Base-by-base conservation (phyloP, 2,888 invertebrate species). In the Limnephilus marmoratus region DNA sequence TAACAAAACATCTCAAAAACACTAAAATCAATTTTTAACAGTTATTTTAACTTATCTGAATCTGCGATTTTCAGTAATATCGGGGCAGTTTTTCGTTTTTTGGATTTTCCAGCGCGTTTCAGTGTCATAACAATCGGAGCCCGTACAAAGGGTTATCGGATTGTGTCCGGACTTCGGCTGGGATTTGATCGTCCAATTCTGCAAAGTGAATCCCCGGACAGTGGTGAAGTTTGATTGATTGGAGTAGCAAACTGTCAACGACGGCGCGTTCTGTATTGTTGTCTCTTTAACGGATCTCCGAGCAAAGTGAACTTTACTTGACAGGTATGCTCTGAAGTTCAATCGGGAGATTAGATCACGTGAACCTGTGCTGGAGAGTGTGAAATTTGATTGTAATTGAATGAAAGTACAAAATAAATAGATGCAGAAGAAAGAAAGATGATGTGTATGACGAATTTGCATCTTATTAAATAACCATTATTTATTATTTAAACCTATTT, bases 71-170 rank as follows among this genome's bases (percentile, higher is more conserved):
- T 68, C 9, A 68, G 24, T 24, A n/a, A 9, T 68, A n/a, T 68
- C n/a, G 68, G 68, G 68, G 68, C 45, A 86, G 29, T 45, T 86
- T 86, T 86, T 88, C 68, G 31, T 68, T 88, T 68, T 37, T 68
- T 31, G 4, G 24, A 53, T 85, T 41, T 29, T 87, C 53, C 53
- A 68, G 18, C 68, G 31, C 68, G 29, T 31, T 88, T 34, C 37
- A 13, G 88, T 88, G 88, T 88, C 88, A 88, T 53, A 88, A 88
- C 88, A 88, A 88, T 88, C 88, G 31, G 34, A n/a, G n/a, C 68
- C 68, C 68, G 86, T 45, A 88, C 88, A 88, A 88, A 88, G 88
- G 68, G 68, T 15, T 68, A 53, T 9, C 45, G 53, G 29, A 53
- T 41, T 34, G 68, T 68, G 68, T 68, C 68, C 68, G 37, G 85